These are phyloP conservation scores for Latrodectus geometricus DNA, from an alignment of 1,140 invertebrate species.

Conservation along the genomic window DNA sequence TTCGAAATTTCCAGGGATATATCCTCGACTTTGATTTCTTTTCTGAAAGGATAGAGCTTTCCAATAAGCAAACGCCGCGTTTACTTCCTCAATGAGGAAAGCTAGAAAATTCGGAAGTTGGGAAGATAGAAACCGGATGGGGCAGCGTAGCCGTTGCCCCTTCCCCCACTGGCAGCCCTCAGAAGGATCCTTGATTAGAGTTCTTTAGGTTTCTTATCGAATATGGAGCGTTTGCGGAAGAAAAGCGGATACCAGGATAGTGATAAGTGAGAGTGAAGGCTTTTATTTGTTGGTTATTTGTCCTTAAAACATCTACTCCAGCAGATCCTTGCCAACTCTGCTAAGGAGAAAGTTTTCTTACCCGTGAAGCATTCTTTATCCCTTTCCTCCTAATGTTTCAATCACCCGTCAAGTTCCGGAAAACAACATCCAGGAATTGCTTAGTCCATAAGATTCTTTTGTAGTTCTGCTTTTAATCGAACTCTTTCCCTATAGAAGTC, in stretches of 20 bases:
- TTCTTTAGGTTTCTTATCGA: slow-evolving; percentile 42
- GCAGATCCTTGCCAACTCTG: not conserved
- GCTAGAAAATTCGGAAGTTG: slow-evolving; percentile 16
- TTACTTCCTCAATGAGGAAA: too few species aligned
- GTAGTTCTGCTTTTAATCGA: too few species aligned
- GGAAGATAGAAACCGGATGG: slow-evolving; percentile 30
- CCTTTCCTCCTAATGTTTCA: not conserved
- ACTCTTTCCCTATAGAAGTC: too few species aligned
- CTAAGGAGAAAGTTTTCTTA: not conserved
- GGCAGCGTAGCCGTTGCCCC: not conserved
- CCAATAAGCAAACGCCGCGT: too few species aligned
- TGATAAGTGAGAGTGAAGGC: slow-evolving; percentile 36
- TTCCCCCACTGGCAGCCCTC: not conserved
- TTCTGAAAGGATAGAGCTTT: too few species aligned
- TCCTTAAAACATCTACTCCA: slow-evolving; percentile 14
- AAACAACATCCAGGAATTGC: not conserved
- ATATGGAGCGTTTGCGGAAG: slow-evolving; percentile 26
- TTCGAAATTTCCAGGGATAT: too few species aligned
- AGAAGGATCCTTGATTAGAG: slow-evolving; percentile 30
- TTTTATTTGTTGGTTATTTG: slow-evolving; percentile 48
- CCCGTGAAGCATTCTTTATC: not conserved
- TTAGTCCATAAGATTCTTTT: too few species aligned
- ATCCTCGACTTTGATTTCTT: too few species aligned
- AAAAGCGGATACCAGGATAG: slow-evolving; percentile 31
- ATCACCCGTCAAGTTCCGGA: not conserved